Base-by-base conservation (phyloP, 2,113 vertebrate species). In the Cinclus mexicanus region DNA sequence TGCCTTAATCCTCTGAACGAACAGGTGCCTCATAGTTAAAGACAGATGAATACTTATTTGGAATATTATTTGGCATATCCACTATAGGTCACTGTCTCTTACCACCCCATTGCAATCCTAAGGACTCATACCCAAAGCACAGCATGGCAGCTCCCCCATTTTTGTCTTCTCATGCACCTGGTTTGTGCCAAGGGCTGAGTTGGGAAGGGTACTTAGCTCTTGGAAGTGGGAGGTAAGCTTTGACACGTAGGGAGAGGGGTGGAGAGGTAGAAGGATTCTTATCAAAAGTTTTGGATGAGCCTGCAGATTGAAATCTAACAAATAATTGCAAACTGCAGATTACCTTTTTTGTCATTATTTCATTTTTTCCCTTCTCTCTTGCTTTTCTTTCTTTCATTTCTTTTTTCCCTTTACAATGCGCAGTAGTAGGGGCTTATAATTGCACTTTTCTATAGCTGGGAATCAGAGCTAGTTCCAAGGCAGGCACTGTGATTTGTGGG, bases 131-230 rank as follows among this genome's bases (percentile, higher is more conserved):
- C 6, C 12, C 35, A 19, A 70, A 63, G 72, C 25, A 21, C 1
- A 15, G 16, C 16, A 7, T 5, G 15, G 33, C 17, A 69, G 8
- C 25, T 70, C 9, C 26, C 39, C 15, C 6, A 3, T 6, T 84
- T 77, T 70, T 75, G 10, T 70, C 41, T 88, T 83, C 64, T 63
- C 0, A 0, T 33, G 16, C 33, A 47, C 23, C 9, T 1, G 0
- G 9, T 55, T 35, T 47, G 9, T 39, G 33, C 49, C 59, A 59
- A 46, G 25, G 85, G 28, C 14, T 7, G 6, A 28, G 20, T 1
- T 64, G 29, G 57, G 52, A 85, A 39, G 10, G 9, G 3, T 55
- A 35, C 1, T 0, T 12, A 55, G n/a, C 13, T 31, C 47, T 42
- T 0, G 0, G 60, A 87, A 56, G 8, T 11, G 7, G 23, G 21